Conservation (phyloP, 2,888 invertebrate species). For the Pardosa pseudoannulata region DNA sequence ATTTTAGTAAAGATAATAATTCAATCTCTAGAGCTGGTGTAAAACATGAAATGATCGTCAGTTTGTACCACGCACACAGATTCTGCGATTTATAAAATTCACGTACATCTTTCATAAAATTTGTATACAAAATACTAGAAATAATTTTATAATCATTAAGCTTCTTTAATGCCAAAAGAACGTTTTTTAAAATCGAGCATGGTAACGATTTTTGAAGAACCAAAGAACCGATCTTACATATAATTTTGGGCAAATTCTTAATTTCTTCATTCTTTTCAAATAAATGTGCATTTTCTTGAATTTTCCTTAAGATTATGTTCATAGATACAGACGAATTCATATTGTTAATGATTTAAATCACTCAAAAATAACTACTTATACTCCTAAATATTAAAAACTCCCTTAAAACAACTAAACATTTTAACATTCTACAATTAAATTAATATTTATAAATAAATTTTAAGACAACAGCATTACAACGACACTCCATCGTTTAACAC, state of each 20-base stretch:
- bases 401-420: too few relatives aligned
- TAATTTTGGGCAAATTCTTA: conserved; percentile 6
- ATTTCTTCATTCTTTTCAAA: conserved; percentile 23
- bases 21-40: conserved; percentile 46
- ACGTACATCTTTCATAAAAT: conserved; percentile 28
- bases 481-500: too few relatives aligned
- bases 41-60: conserved; percentile 26
- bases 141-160: neutral
- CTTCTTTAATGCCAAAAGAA: conserved; percentile 19
- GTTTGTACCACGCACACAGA: conserved; percentile 29
- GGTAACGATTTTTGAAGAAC: conserved; percentile 28
- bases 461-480: too few relatives aligned
- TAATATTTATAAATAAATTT: too few relatives aligned
- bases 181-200: conserved; percentile 21
- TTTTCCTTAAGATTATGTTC: conserved; percentile 37
- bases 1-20: conserved; percentile 29
- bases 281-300: conserved; percentile 38
- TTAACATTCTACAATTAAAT: too few relatives aligned
- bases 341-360: too few relatives aligned
- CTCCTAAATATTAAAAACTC: too few relatives aligned
- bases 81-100: conserved; percentile 21
- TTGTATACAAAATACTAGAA: neutral
- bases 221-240: conserved; percentile 34
- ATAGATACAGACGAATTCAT: conserved; percentile 42
- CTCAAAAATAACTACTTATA: too few relatives aligned